Percentiles rank a stretch among this genome's conserved stretches.
These are phyloP conservation scores for Mechanitis messenoides DNA, from an alignment of 2,888 invertebrate species.

Conservation along the genomic window DNA sequence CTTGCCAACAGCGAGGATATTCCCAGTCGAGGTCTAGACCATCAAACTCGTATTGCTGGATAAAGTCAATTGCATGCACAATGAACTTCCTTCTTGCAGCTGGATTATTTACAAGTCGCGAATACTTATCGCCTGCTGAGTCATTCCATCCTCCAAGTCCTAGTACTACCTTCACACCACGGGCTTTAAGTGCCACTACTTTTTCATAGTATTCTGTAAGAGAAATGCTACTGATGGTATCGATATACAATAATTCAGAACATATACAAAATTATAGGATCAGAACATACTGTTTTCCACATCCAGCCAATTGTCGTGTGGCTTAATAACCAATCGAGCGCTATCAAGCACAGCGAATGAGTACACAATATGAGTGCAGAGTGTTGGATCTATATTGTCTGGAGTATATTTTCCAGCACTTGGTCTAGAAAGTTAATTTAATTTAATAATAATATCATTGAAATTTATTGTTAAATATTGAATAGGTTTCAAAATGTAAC, in stretches of 20 bases:
- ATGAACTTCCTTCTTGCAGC: conserved; percentile 84
- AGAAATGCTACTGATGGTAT: background rate
- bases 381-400: conserved; percentile 86
- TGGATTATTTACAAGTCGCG: conserved; percentile 85
- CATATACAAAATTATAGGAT: background rate
- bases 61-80: conserved; percentile 84
- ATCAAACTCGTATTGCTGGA: conserved; percentile 88
- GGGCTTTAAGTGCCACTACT: conserved; percentile 83
- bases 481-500: background rate
- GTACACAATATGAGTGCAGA: conserved; percentile 94
- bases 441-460: conserved; percentile 1
- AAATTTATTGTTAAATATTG: too few species aligned
- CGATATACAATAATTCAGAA: background rate
- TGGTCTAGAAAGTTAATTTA: conserved; percentile 69
- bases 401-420: conserved; percentile 88
- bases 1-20: conserved; percentile 95
- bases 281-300: conserved; percentile 85
- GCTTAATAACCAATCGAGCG: conserved; percentile 84
- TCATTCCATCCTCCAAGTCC: conserved; percentile 98
- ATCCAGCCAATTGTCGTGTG: conserved; percentile 93
- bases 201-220: conserved; percentile 88
- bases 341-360: conserved; percentile 92
- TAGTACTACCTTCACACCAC: conserved; percentile 87
- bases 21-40: conserved; percentile 97
- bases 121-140: conserved; percentile 92